Base-by-base conservation (phyloP, 2,888 invertebrate species). In the Cetonia aurata region DNA sequence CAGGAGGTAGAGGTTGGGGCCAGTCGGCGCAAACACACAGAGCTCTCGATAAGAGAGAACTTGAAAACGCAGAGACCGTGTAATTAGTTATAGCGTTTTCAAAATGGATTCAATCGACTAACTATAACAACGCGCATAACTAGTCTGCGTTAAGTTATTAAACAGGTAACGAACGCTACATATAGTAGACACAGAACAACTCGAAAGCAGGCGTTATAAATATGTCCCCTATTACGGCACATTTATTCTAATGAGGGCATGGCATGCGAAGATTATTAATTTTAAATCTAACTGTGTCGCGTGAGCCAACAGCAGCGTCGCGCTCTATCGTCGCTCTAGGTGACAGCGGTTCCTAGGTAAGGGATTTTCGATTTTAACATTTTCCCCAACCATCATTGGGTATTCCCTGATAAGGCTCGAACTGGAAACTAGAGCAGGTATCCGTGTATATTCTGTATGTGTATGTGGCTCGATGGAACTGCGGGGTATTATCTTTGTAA, bases 221-320 rank as follows among this genome's bases (percentile, higher is more conserved):
- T 65, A 65, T 65, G 62, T 37, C 50, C 50, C 33, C 37, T 65
- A 37, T 65, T 65, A 50, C 52, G 50, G 50, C 33, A 50, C 17
- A 65, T 65, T 65, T 65, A 65, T 65, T 65, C 62, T 65, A 65
- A 65, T 65, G 62, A 52, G 62, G 62, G 17, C 62, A 37, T 52
- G 41, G 62, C 62, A 50, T 65, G 62, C 62, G 50, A 65, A 65
- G 62, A 65, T 65, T 65, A 65, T 65, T 65, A 65, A 65, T 52
- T 65, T 65, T 65, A 65, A 65, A 65, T 65, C 62, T 48, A 60
- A 46, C 60, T 50, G 62, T 50, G 62, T 65, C 62, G 50, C 41
- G 62, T 62, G 37, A 62, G 50, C 42, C 42, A 37, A 41, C 56
- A n/a, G 37, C 56, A n/a, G 17, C 37, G 56, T 37, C 37, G 42